Evolutionary conservation across 2,113 vertebrate species (phyloP), one percentile per base, ranked within the genome.

Genomic region (Triplophysa rosa): DNA sequence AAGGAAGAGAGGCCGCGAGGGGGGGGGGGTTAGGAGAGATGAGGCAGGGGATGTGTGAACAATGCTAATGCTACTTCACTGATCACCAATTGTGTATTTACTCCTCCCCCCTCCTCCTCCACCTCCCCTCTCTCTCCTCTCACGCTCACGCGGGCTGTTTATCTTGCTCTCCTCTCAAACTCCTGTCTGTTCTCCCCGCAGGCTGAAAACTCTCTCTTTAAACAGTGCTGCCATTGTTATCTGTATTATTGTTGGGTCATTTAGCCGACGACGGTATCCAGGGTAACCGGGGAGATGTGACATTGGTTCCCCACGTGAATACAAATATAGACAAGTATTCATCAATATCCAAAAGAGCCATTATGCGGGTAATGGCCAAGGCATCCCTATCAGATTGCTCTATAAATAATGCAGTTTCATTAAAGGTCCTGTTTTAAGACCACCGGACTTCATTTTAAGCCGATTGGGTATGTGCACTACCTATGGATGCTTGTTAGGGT

Each of bases 331-430:
- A 86, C 85, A 83, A 86, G 88, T 87, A 85, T 89, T 87, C 86
- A 88, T 91, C 89, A 89, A 88, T 86, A 87, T 88, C 90, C 84
- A 83, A 83, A 87, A 76, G 84, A 85, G 85, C 87, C 91, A 87
- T 90, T 90, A 90, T 89, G 81, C 81, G 86, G 84, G 88, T 89
- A 89, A 91, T 87, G 89, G 83, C 14, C 83, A 87, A 83, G 58
- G 73, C 61, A 64, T 77, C 45, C 83, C 87, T 86, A 79, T 89
- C 87, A 86, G 83, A 77, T 76, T 59, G 19, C 84, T 83, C 86
- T 88, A 90, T 89, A 90, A 89, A 91, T 90, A 88, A 89, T 88
- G 89, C 84, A 19, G 79, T 87, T 87, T 89, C 88, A 88, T 90
- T 89, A 89, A 71, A 71, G 63, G n/a, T 9, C 58, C 77, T 2